A percentile compares a stretch with the other conserved stretches of the same genome.
phyloP scores from a whole-genome alignment of 2,888 invertebrate genomes.

The Lampropteryx suffumata region DNA sequence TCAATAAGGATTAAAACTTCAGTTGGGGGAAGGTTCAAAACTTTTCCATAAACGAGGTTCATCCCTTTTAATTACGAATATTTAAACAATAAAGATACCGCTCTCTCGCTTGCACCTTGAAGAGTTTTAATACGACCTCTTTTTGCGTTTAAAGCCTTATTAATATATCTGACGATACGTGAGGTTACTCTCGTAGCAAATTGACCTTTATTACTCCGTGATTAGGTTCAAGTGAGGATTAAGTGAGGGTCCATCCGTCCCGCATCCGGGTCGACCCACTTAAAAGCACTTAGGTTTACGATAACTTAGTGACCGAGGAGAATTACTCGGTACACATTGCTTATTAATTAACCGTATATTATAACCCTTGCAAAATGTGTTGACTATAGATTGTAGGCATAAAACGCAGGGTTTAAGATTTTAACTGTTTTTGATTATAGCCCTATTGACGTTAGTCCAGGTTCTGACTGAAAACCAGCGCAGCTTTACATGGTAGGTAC shows the following conservation, averaged over 20 bases:
- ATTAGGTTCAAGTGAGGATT: conserved; percentile 34
- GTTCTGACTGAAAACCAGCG: too few relatives aligned
- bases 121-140: conserved; percentile 43
- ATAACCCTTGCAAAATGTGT: neutral
- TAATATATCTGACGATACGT: conserved; percentile 47
- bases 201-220: conserved; percentile 30
- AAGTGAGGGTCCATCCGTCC: conserved; percentile 26
- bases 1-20: conserved; percentile 78
- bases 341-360: conserved; percentile 27
- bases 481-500: too few relatives aligned
- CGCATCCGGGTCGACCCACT: conserved; percentile 56
- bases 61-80: conserved; percentile 66
- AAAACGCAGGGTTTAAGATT: too few relatives aligned
- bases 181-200: conserved; percentile 21
- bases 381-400: too few relatives aligned
- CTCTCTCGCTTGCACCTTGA: conserved; percentile 37
- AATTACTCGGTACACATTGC: conserved; percentile 37
- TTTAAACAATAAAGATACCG: conserved; percentile 53
- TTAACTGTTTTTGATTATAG: too few relatives aligned
- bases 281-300: conserved; percentile 52
- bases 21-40: conserved; percentile 65
- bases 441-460: too few relatives aligned
- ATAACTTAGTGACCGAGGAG: conserved; percentile 47
- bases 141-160: conserved; percentile 53
- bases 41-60: conserved; percentile 62